Evolutionary conservation across 2,888 invertebrate species (phyloP).

Genomic region (Tromatobia lineatoria): DNA sequence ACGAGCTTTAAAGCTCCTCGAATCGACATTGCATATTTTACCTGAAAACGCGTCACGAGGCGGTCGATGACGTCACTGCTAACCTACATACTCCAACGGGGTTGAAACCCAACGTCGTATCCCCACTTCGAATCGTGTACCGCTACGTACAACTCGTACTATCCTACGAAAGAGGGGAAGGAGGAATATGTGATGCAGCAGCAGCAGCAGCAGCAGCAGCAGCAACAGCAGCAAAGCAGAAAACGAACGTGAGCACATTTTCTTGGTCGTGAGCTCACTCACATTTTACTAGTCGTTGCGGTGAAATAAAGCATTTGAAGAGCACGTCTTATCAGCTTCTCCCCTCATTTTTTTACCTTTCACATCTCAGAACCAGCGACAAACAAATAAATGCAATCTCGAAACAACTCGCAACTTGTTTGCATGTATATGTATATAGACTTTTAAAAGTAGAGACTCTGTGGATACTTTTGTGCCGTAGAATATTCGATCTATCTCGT

Average conservation of each 20-base stretch:
- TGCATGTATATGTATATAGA: background rate
- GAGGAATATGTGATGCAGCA: slow-evolving; percentile 35
- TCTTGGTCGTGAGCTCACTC: slow-evolving; percentile 10
- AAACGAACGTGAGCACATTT: slow-evolving; percentile 35
- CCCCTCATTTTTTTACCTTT: slow-evolving; percentile 14
- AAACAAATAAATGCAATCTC: slow-evolving; percentile 3
- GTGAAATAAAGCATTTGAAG: slow-evolving; percentile 53
- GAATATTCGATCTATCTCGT: background rate
- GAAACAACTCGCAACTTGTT: background rate
- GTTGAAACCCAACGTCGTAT: slow-evolving; percentile 68
- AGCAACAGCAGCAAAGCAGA: background rate
- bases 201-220: slow-evolving; percentile 19
- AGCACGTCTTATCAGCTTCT: slow-evolving; percentile 19
- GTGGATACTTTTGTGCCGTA: background rate
- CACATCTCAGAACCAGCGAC: slow-evolving; percentile 29
- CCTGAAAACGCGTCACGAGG: slow-evolving; percentile 74
- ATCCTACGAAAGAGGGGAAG: slow-evolving; percentile 14
- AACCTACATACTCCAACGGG: slow-evolving; percentile 80
- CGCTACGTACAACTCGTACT: slow-evolving; percentile 54
- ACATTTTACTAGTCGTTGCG: slow-evolving; percentile 8
- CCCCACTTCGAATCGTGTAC: slow-evolving; percentile 32
- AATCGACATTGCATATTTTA: slow-evolving; percentile 75
- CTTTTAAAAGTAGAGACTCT: background rate
- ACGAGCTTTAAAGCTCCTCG: slow-evolving; percentile 66
- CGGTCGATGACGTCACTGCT: slow-evolving; percentile 79